Base-by-base conservation (phyloP, 2,888 invertebrate species). In the Diarsia mendica region DNA sequence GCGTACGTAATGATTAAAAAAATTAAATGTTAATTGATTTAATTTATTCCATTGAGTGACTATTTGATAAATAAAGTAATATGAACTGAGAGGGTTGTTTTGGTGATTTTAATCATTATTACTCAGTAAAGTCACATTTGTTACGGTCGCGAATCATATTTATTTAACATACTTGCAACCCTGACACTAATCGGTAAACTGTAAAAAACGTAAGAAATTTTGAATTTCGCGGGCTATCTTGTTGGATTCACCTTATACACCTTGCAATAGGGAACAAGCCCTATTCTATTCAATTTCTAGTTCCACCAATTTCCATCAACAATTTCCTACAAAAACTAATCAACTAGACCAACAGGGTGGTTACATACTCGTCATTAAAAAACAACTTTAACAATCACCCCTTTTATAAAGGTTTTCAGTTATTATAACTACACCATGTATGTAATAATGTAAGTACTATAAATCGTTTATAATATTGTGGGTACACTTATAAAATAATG, bases 401-500 rank as follows among this genome's bases (percentile, higher is more conserved):
- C 33, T 33, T n/a, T 9, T 46, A 65, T 4, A 60, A 2, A 60
- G 28, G 9, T 33, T 58, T 60, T 60, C 60, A 60, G 60, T 60
- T 60, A 60, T 60, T 9, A 0, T 10, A 33, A 18, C 28, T 9
- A 60, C 18, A 33, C 18, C 18, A 10, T 60, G 18, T 58, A 18
- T 15, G 9, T 28, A 9, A 8, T 60, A 33, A 60, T 60, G 28
- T 28, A 60, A 60, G 60, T 60, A 60, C 28, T 60, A 60, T 9
- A 60, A 28, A 28, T 60, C 33, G 10, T 33, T 60, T 18, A 60
- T 0, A 60, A 33, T 60, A 33, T 75, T 75, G 28, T 33, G 18
- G 51, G 15, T 60, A 46, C 51, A 61, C 13, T 18, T 48, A 66
- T 51, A 60, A 64, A 60, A 67, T 33, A 60, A 53, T 65, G 18